Base-by-base conservation (phyloP, 2,888 invertebrate species). In the Xiphydria camelus region DNA sequence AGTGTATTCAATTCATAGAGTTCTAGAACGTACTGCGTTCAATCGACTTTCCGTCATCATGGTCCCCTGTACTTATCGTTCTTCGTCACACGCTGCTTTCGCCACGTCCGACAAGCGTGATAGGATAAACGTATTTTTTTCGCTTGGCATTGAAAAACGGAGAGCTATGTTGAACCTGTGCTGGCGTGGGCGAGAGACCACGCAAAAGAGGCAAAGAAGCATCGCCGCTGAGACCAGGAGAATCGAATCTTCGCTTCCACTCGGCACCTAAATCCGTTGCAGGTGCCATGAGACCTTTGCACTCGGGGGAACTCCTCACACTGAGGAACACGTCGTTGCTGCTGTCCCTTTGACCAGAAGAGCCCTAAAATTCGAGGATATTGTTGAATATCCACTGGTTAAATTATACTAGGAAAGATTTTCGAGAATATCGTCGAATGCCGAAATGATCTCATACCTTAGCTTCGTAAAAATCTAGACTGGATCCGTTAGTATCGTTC, bases 121-220 rank as follows among this genome's bases (percentile, higher is more conserved):
- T 77, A 41, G 84, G 84, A 73, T 84, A 85, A 33, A 85, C 80
- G 62, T 81, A 81, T 61, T 83, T 83, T 64, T 84, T 83, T 51
- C 84, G 77, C 51, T 82, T 79, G 2, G 83, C 81, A 61, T 79
- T 81, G 64, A 80, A 80, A 32, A 83, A 82, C 29, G 82, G 78
- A 6, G 78, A 78, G 45, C 62, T 71, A 43, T 47, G 70, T 67
- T 38, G 67, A 63, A 3, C 59, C 57, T 38, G 64, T 51, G 39
- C 67, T 1, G 64, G 70, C 0, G 73, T 71, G 22, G 75, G 75
- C 48, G 73, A 77, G 36, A 80, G 66, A 15, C 79, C 78, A 45
- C 79, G 80, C 53, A 85, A 68, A 47, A 83, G 73, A 23, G 84
- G 83, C 47, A 84, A 68, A 19, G 82, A 82, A 53, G 83, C 81